Conservation (phyloP, 2,113 vertebrate genomes). For the Larimichthys polyactis region DNA sequence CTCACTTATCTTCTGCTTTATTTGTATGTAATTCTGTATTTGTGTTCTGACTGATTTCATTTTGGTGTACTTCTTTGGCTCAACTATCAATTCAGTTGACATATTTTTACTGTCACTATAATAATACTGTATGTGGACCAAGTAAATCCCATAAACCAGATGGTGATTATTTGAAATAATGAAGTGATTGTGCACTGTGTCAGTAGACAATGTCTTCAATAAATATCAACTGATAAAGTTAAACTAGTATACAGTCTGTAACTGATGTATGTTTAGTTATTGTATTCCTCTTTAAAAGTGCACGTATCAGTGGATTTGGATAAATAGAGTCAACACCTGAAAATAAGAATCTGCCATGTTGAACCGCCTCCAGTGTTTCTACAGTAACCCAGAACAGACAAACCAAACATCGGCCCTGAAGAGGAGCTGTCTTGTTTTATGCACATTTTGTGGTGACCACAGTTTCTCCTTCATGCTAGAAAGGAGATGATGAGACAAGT, state of each 20-base stretch:
- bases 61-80: neutral
- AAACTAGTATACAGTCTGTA: neutral
- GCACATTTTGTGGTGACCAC: too few species aligned
- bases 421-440: too few species aligned
- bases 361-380: too few species aligned
- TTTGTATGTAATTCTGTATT: constrained; percentile 5
- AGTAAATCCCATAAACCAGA: neutral
- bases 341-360: too few species aligned
- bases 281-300: neutral
- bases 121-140: neutral
- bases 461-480: too few species aligned
- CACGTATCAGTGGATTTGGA: neutral
- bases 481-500: too few species aligned
- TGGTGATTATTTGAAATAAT: neutral
- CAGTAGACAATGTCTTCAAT: neutral
- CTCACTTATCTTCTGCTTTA: constrained; percentile 2
- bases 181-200: neutral
- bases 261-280: neutral
- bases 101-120: neutral
- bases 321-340: neutral
- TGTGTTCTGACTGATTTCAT: neutral
- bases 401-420: too few species aligned
- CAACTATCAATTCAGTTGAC: neutral
- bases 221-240: neutral
- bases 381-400: too few species aligned